phyloP scores from a whole-genome alignment of 1,140 invertebrate species.

The Megalonaias nervosa region DNA sequence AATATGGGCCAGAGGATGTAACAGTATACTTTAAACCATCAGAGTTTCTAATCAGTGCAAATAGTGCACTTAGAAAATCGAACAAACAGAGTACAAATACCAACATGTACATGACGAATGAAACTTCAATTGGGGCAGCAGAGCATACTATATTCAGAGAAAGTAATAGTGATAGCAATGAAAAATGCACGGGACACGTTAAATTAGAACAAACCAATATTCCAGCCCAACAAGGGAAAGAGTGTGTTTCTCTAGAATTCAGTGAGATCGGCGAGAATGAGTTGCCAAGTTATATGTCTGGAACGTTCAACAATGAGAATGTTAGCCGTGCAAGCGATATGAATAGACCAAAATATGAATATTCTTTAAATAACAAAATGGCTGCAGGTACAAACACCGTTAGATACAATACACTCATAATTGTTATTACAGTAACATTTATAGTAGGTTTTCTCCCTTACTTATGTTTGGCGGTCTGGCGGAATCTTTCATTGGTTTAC shows the following conservation, averaged over 20 bases:
- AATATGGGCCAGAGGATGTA: neutral
- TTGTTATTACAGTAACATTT: slow-evolving; percentile 28
- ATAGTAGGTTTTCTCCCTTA: slow-evolving; percentile 30
- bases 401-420: slow-evolving; percentile 25
- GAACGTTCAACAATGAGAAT: neutral
- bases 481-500: slow-evolving; percentile 8
- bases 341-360: neutral
- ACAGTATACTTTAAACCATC: neutral
- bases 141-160: too few relatives aligned
- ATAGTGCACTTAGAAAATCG: too few relatives aligned
- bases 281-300: neutral
- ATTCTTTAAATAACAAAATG: slow-evolving; percentile 13
- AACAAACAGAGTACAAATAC: too few relatives aligned
- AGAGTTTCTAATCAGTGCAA: neutral
- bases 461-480: slow-evolving; percentile 1
- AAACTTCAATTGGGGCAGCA: too few relatives aligned
- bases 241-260: neutral
- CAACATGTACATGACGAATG: too few relatives aligned
- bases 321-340: neutral
- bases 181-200: neutral
- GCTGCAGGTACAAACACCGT: slow-evolving; percentile 13
- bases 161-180: too few relatives aligned
- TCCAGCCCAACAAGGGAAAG: neutral
- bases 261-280: neutral
- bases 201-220: neutral